Evolutionary conservation across 53 echinoderm and acorn worm species (phyloP), one percentile per base, ranked within the genome.

Genomic region (Astropecten irregularis): DNA sequence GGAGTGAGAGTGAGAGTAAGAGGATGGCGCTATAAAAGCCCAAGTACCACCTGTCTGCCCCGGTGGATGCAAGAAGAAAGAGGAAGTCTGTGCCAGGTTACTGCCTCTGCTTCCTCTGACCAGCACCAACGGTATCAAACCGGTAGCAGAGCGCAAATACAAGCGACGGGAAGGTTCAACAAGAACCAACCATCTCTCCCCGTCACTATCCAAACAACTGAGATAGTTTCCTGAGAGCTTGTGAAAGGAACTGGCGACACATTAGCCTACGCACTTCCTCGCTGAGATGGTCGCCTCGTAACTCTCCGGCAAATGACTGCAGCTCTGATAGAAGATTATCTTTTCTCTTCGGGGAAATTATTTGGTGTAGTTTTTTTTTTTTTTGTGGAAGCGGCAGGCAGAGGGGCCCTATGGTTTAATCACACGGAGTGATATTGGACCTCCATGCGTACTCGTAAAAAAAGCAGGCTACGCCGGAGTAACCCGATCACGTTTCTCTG

Each of bases 281-380:
- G 32, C 64, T 5, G n/a, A 37, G 18, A 34, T 29, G n/a, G 11
- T 32, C 36, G 10, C 34, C 37, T 53, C 52, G 52, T 35, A 71
- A 31, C 39, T 16, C 55, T 74, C 49, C 51, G 36, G 74, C 38
- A 73, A 55, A 54, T 74, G 74, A 74, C 74, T 33, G 40, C 55
- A 42, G 27, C 39, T 8, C 73, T 56, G 55, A 53, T 38, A 33
- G 50, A 74, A 56, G 74, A 74, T 74, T 54, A 74, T 74, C 74
- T 40, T 39, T 39, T 74, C 57, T 58, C 74, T 74, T 58, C 74
- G 2, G 74, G 74, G 74, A 74, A 74, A 74, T 74, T 74, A 74
- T 74, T 38, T 74, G 20, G 50, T 22, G 38, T 39, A 21, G 74
- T 25, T 42, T 37, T n/a, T n/a, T n/a, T n/a, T n/a, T n/a, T n/a